These are phyloP conservation scores for Diacarnus erythraeanus DNA, from an alignment of 37 sponge, comb jelly and placozoan genomes.

Conservation along the genomic window DNA sequence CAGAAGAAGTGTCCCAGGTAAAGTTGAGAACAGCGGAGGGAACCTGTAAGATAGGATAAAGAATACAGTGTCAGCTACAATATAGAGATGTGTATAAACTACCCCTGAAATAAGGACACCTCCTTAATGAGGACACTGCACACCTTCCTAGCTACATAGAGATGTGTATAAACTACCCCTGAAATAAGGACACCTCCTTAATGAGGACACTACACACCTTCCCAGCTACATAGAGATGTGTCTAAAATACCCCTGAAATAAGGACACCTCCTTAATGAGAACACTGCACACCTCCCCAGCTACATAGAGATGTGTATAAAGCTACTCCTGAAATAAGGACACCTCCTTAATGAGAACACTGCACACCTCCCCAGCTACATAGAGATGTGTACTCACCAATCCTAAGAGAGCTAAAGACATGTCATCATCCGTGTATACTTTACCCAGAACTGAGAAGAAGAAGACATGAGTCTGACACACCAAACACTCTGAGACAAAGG, in stretches of 20 bases:
- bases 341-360: neutral
- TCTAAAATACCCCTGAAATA: neutral
- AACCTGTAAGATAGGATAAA: slow-evolving; percentile 22
- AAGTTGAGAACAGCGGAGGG: slow-evolving; percentile 70
- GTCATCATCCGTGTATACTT: slow-evolving; percentile 36
- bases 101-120: neutral
- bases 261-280: neutral
- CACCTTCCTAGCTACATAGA: too few relatives aligned
- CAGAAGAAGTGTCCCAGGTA: slow-evolving; percentile 30
- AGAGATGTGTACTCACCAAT: slow-evolving; percentile 68
- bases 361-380: too few relatives aligned
- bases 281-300: neutral
- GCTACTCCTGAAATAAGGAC: neutral
- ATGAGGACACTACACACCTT: neutral
- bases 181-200: neutral
- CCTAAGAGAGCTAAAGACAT: slow-evolving; percentile 48
- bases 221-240: too few relatives aligned
- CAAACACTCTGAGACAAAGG: slow-evolving; percentile 38
- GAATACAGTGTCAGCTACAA: neutral
- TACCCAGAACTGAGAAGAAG: slow-evolving; percentile 41
- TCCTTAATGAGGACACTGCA: neutral
- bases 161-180: too few relatives aligned
- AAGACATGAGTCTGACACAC: slow-evolving; percentile 17
- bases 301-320: too few relatives aligned
- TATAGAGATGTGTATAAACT: too few relatives aligned